Conservation (phyloP, 2,113 vertebrate genomes). For the Scalopus aquaticus region DNA sequence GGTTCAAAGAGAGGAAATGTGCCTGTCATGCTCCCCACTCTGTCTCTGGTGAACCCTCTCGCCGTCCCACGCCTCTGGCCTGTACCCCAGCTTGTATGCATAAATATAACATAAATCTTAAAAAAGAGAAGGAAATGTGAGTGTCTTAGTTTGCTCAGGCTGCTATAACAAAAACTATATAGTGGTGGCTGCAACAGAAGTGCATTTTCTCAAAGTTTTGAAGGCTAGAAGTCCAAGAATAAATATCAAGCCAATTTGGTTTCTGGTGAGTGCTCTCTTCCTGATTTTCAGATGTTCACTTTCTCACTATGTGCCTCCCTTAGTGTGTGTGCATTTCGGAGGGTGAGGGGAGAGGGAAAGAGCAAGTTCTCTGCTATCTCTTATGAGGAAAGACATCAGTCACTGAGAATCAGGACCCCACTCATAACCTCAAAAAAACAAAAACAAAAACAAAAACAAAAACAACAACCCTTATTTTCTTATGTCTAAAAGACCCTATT, state of each 20-base stretch:
- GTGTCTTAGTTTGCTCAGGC: neutral
- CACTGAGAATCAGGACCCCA: neutral
- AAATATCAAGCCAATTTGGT: no score
- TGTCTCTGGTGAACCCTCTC: no score
- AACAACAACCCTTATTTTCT: neutral
- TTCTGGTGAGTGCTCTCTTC: neutral
- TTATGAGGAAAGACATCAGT: neutral
- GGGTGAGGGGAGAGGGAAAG: neutral
- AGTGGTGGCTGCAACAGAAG: neutral
- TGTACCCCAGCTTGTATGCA: no score
- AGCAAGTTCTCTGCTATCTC: neutral
- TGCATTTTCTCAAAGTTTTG: neutral
- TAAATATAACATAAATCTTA: no score
- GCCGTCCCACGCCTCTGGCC: no score
- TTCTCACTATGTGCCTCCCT: neutral
- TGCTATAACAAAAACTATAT: neutral
- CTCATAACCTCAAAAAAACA: neutral
- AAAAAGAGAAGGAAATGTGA: neutral
- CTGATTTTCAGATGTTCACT: neutral
- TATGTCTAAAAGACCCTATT: neutral
- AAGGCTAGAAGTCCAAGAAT: neutral
- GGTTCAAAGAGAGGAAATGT: neutral
- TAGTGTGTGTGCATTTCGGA: fast-evolving
- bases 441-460: no score
- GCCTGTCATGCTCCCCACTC: no score